These are phyloP conservation scores for pig (Sus scrofa) DNA, from an alignment of 2,113 vertebrate genomes.

Conservation along the genomic window T2T-Sscrofa CM000827.6:77034001-77034500, in stretches of 20 bases:
- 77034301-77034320: neutral
- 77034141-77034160: neutral
- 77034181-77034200: neutral
- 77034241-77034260: neutral
- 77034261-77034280: neutral
- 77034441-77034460: neutral
- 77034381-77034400: neutral
- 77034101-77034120: neutral
- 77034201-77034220: neutral
- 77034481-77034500: neutral
- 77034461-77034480: neutral
- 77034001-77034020: neutral
- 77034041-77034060: neutral
- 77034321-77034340: neutral
- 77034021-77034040: neutral
- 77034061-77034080: neutral
- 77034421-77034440: neutral
- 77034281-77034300: neutral
- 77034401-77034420: neutral
- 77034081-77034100: neutral
- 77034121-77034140: neutral
- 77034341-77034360: neutral
- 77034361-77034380: neutral
- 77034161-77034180: neutral
- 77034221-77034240: neutral